Conservation (phyloP, 2,888 invertebrate genomes). For the Drosophila aldrichi region DNA sequence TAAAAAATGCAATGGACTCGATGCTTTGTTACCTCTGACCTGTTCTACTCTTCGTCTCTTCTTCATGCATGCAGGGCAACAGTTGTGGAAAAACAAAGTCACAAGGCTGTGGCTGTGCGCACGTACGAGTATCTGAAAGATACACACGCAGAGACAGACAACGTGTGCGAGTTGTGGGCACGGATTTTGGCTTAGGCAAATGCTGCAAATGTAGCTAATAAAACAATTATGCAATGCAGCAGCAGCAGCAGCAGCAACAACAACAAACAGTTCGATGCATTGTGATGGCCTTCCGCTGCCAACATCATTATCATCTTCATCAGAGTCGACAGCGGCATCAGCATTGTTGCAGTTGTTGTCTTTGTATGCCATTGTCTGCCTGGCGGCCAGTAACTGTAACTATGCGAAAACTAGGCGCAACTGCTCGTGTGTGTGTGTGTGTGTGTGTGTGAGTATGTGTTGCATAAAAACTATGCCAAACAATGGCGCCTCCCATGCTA, state of each 20-base stretch:
- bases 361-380: constrained; percentile 69
- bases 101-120: constrained; percentile 39
- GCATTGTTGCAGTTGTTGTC: constrained; percentile 57
- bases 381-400: constrained; percentile 71
- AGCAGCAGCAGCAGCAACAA: constrained; percentile 33
- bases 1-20: constrained; percentile 32
- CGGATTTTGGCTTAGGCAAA: constrained; percentile 71
- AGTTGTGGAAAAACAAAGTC: constrained; percentile 55
- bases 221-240: constrained; percentile 76
- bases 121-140: constrained; percentile 66
- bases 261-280: constrained; percentile 18
- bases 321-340: constrained; percentile 48
- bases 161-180: constrained; percentile 36
- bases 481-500: constrained; percentile 75
- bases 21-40: constrained; percentile 50
- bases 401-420: constrained; percentile 70
- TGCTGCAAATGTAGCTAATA: constrained; percentile 73
- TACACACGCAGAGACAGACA: constrained; percentile 51
- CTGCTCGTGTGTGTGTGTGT: too few species aligned
- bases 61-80: constrained; percentile 31
- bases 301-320: constrained; percentile 51
- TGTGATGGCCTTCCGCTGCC: constrained; percentile 28
- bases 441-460: constrained; percentile 26
- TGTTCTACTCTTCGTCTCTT: constrained; percentile 44
- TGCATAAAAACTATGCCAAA: constrained; percentile 69